Base-by-base conservation (phyloP, 2,888 invertebrate species). In the Dasysyrphus albostriatus region DNA sequence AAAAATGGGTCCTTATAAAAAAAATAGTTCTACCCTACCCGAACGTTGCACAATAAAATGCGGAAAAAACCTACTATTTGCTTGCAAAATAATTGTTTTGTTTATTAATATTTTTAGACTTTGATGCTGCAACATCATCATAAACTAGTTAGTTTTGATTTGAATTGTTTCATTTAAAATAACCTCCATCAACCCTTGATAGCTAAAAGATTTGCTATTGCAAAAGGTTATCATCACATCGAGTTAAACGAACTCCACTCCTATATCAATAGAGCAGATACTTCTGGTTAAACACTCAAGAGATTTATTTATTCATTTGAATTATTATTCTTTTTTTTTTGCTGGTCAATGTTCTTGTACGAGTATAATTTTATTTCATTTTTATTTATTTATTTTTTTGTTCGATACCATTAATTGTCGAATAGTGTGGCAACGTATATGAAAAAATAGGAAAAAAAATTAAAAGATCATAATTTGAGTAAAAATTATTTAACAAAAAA, bases 291-390 rank as follows among this genome's bases (percentile, higher is more conserved):
- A 44, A 44, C 16, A 9, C 16, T n/a, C 10, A 9, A 44, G 6
- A 76, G 76, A 70, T 81, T 83, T 74, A 78, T 83, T 83, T 70
- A 77, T 59, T 78, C 51, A 9, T 47, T 16, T 16, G 8, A 70
- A 39, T 19, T 19, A 19, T 59, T 8, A 39, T 59, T 56, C 5
- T 12, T 42, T 19, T 54, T 42, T 51, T 19, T 42, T 69, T 61
- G 63, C 61, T 72, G 49, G 56, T 47, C 19, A 32, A 77, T 19
- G 51, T 63, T 32, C 39, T 79, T 65, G 58, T 79, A 24, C 24
- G 24, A 24, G 24, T 39, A 75, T n/a, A n/a, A n/a, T 74, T 83
- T 79, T 79, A 83, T 79, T 83, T 79, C 49, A 79, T 75, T 83
- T 79, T 65, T 58, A 70, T 79, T 61, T 24, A n/a, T 70, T 61